These are phyloP conservation scores for Magallana ariakensis DNA, from an alignment of 1,140 invertebrate species.

Conservation along the genomic window DNA sequence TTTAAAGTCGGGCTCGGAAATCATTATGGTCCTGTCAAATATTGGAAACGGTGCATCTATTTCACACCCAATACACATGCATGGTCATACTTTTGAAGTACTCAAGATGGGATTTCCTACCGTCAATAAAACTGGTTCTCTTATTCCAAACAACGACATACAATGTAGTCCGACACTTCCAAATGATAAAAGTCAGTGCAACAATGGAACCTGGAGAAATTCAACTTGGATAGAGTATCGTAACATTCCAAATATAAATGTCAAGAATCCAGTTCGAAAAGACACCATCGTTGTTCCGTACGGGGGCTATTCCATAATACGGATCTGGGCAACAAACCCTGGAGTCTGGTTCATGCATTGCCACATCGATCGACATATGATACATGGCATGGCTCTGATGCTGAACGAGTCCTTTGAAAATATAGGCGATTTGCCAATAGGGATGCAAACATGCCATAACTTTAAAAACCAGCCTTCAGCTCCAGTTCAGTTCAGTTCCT, in stretches of 20 bases:
- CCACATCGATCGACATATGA: conserved; percentile 62
- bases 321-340: conserved; percentile 88
- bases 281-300: conserved; percentile 86
- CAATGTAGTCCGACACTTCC: not conserved
- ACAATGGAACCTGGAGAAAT: conserved; percentile 59
- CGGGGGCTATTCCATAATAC: conserved; percentile 84
- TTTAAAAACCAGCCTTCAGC: not conserved
- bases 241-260: conserved; percentile 53
- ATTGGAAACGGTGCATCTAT: conserved; percentile 81
- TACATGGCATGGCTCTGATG: conserved; percentile 60
- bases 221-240: conserved; percentile 52
- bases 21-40: conserved; percentile 68
- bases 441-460: not conserved
- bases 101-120: conserved; percentile 75
- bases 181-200: conserved; percentile 60
- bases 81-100: conserved; percentile 64
- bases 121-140: not conserved
- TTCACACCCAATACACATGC: conserved; percentile 62
- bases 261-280: conserved; percentile 84
- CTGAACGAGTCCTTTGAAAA: not conserved
- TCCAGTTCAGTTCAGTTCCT: too few relatives aligned
- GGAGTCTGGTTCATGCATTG: conserved; percentile 67
- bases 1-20: conserved; percentile 50
- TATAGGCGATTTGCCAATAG: not conserved
- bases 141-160: not conserved